Percentiles rank a stretch among this genome's conserved stretches.
phyloP scores from a whole-genome alignment of 2,888 invertebrate species.

The Argyresthia albistria region DNA sequence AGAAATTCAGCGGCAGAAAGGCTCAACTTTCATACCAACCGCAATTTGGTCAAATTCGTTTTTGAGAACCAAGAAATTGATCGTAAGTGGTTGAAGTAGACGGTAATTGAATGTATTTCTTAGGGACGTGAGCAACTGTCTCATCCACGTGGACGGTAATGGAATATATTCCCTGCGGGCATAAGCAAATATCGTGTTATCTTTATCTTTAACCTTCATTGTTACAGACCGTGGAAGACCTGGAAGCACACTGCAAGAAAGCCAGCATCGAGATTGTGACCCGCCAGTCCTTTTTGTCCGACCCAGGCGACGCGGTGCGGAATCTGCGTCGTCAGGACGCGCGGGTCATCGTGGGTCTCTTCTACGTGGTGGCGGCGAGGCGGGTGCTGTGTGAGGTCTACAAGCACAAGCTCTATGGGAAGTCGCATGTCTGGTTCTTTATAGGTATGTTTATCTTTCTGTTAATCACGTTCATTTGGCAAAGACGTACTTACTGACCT shows the following conservation, averaged over 20 bases:
- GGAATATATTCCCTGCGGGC: too few species aligned
- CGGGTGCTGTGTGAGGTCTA: constrained; percentile 97
- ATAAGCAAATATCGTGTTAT: not conserved
- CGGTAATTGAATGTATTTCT: too few species aligned
- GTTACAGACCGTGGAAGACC: constrained; percentile 95
- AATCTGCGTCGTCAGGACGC: constrained; percentile 97
- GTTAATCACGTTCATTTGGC: too few species aligned
- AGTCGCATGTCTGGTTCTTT: constrained; percentile 98
- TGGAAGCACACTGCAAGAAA: constrained; percentile 94
- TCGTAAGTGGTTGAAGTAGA: too few species aligned
- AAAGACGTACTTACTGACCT: too few species aligned
- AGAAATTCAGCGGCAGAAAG: too few species aligned
- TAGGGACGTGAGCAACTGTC: too few species aligned
- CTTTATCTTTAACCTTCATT: not conserved
- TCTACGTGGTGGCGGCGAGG: constrained; percentile 98
- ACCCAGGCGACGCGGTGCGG: constrained; percentile 96
- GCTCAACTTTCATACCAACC: too few species aligned
- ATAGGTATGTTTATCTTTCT: constrained; percentile 78
- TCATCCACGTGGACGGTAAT: too few species aligned
- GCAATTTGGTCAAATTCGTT: too few species aligned
- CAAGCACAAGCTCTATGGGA: constrained; percentile 93
- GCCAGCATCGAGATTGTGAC: constrained; percentile 96
- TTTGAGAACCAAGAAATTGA: too few species aligned
- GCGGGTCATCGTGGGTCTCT: constrained; percentile 96
- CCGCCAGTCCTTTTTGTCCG: constrained; percentile 96